Evolutionary conservation across 1,140 invertebrate genomes (phyloP).

Genomic region (Ectropis grisescens): DNA sequence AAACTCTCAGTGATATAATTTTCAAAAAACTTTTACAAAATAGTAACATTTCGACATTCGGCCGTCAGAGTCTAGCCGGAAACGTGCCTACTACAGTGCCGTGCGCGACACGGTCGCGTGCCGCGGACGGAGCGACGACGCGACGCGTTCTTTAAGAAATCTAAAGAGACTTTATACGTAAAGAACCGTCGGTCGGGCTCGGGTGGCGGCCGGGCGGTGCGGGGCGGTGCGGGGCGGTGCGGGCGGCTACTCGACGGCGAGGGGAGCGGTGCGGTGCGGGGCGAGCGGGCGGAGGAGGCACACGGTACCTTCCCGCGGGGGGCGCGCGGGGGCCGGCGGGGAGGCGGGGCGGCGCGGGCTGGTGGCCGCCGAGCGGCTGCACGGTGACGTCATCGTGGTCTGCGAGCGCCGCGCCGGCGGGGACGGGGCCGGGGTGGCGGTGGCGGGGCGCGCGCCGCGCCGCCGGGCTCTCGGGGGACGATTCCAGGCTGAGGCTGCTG

Average conservation of each 20-base stretch:
- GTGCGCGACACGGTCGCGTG: no score
- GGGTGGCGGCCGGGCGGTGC: conserved; percentile 10
- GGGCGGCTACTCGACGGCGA: conserved; percentile 39
- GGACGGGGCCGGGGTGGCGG: conserved; percentile 13
- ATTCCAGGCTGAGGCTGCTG: conserved; percentile 59
- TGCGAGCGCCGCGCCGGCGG: conserved; percentile 45
- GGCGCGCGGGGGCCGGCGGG: conserved; percentile 1
- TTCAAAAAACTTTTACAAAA: no score
- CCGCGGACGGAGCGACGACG: no score
- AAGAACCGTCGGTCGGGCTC: neutral
- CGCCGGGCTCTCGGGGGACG: conserved; percentile 16
- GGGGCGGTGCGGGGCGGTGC: conserved; percentile 18
- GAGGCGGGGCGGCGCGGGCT: neutral
- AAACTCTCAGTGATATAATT: no score
- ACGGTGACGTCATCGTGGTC: conserved; percentile 33
- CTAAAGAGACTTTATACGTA: no score
- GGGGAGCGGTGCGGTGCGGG: conserved; percentile 40
- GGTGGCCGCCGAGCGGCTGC: conserved; percentile 57
- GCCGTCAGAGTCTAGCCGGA: no score
- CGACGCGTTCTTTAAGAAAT: no score
- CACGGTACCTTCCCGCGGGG: conserved; percentile 45
- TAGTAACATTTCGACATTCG: no score
- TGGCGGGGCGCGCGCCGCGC: neutral
- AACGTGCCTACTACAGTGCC: no score
- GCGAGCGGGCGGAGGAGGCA: conserved; percentile 37